These are phyloP conservation scores for Timema cristinae DNA, from an alignment of 2,888 invertebrate species.

Conservation along the genomic window DNA sequence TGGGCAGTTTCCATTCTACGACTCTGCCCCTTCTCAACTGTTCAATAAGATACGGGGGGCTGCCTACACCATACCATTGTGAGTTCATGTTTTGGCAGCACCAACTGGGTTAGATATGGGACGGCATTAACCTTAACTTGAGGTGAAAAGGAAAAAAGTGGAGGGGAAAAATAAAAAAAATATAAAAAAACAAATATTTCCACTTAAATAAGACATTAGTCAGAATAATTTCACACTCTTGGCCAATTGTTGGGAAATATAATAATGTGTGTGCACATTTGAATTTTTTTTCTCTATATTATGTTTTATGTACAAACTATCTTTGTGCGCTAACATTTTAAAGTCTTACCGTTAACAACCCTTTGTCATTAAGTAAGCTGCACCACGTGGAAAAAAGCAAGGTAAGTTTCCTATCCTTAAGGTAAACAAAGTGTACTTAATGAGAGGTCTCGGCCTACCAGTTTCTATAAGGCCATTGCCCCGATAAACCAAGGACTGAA, in stretches of 20 bases:
- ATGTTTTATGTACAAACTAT: too few relatives aligned
- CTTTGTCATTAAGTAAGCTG: too few relatives aligned
- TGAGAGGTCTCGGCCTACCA: too few relatives aligned
- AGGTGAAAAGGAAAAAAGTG: not conserved
- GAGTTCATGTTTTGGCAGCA: conserved; percentile 33
- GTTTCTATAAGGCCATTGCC: too few relatives aligned
- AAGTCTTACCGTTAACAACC: too few relatives aligned
- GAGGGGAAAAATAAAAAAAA: not conserved
- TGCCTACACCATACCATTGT: conserved; percentile 70
- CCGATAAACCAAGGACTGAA: too few relatives aligned
- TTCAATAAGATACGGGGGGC: conserved; percentile 72
- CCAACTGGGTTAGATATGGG: conserved; percentile 36
- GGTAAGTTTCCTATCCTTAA: too few relatives aligned
- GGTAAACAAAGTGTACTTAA: too few relatives aligned
- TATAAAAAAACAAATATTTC: conserved; percentile 8
- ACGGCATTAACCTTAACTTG: conserved; percentile 19
- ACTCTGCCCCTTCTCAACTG: conserved; percentile 65
- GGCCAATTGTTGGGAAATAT: not conserved
- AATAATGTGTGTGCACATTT: not conserved
- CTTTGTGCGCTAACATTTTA: too few relatives aligned
- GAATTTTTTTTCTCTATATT: too few relatives aligned
- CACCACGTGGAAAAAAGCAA: too few relatives aligned
- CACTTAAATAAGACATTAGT: not conserved
- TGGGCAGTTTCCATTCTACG: conserved; percentile 78
- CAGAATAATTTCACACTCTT: not conserved